A percentile compares a stretch with the other conserved stretches of the same genome.
Evolutionary conservation across 1,140 invertebrate species (phyloP).

Genomic region (Battus philenor): DNA sequence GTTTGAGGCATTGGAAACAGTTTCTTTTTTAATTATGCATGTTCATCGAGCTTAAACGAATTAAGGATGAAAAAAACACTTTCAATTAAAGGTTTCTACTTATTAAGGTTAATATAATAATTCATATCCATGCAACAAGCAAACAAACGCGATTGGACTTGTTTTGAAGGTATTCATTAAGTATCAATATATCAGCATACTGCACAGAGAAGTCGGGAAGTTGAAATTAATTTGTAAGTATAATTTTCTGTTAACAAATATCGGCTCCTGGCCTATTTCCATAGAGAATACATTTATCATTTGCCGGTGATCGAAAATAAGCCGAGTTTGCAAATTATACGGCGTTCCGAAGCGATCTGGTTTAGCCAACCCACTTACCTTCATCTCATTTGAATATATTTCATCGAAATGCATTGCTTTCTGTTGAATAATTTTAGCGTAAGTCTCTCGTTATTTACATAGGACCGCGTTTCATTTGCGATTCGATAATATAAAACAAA

Average conservation of each 20-base stretch:
- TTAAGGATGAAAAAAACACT: too few species aligned
- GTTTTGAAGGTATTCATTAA: slow-evolving; percentile 27
- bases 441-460: slow-evolving; percentile 15
- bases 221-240: slow-evolving; percentile 55
- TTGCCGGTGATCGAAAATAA: slow-evolving; percentile 42
- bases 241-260: slow-evolving; percentile 61
- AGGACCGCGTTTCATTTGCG: neutral
- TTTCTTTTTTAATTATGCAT: too few species aligned
- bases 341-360: slow-evolving; percentile 17
- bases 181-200: slow-evolving; percentile 26
- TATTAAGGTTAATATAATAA: slow-evolving; percentile 6
- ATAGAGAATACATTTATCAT: slow-evolving; percentile 49
- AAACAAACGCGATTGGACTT: slow-evolving; percentile 17
- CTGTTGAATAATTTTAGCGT: slow-evolving; percentile 14
- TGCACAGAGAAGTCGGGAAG: slow-evolving; percentile 30
- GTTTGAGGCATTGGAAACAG: too few species aligned
- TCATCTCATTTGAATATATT: slow-evolving; percentile 45
- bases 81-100: too few species aligned
- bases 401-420: slow-evolving; percentile 18
- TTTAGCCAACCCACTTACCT: slow-evolving; percentile 23
- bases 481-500: neutral
- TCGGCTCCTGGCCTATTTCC: slow-evolving; percentile 45
- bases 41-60: too few species aligned
- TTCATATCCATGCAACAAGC: slow-evolving; percentile 16
- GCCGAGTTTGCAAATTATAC: slow-evolving; percentile 40